A percentile compares a stretch with the other conserved stretches of the same genome.
Evolutionary conservation across 2,888 invertebrate species (phyloP).

Genomic region (Drosophila histrio): DNA sequence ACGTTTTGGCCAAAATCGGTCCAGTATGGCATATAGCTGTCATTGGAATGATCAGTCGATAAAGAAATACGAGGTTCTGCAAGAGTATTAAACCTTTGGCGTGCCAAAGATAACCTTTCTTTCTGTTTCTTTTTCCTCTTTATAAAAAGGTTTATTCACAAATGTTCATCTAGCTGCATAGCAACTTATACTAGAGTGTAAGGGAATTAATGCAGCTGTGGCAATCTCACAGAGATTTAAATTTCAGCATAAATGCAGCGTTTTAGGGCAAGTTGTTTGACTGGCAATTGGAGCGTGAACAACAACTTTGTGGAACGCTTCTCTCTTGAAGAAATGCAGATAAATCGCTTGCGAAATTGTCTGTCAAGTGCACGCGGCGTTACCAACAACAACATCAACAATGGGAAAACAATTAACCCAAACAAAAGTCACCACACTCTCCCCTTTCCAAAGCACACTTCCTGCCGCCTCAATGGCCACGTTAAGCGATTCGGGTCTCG

Average conservation of each 20-base stretch:
- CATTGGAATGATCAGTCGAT: too few species aligned
- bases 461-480: constrained; percentile 57
- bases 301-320: not conserved
- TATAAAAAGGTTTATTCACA: too few species aligned
- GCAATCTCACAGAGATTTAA: not conserved
- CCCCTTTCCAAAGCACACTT: constrained; percentile 4
- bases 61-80: too few species aligned
- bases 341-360: constrained; percentile 64
- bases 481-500: constrained; percentile 35
- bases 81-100: too few species aligned
- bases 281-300: constrained; percentile 38
- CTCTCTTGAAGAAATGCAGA: constrained; percentile 26
- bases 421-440: constrained; percentile 14
- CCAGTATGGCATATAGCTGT: too few species aligned
- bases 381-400: constrained; percentile 9
- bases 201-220: constrained; percentile 14
- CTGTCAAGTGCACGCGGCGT: constrained; percentile 63
- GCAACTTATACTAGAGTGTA: too few species aligned
- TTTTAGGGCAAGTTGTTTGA: not conserved
- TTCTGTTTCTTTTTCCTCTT: too few species aligned
- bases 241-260: constrained; percentile 14
- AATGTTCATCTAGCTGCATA: too few species aligned
- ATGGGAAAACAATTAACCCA: constrained; percentile 53
- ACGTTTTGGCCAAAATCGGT: too few species aligned
- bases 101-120: too few species aligned